Conservation (phyloP, 2,888 invertebrate species). For the Barypeithes pellucidus region DNA sequence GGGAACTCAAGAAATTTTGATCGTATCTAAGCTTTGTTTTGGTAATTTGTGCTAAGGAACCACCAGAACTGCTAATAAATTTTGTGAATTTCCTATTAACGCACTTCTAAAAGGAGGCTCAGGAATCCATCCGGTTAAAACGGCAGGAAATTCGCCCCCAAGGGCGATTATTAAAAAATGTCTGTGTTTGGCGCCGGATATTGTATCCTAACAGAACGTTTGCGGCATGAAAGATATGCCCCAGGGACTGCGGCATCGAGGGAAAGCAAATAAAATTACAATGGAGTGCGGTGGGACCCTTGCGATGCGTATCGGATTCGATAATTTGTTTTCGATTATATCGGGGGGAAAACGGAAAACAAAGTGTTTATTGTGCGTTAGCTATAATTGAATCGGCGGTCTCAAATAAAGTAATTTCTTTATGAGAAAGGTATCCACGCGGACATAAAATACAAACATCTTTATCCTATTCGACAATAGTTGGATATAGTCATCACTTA, state of each 20-base stretch:
- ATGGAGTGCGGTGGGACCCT: slow-evolving; percentile 34
- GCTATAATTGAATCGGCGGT: neutral
- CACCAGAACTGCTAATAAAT: no score
- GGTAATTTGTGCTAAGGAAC: no score
- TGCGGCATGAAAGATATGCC: slow-evolving; percentile 52
- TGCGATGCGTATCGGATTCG: slow-evolving; percentile 29
- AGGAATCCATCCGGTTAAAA: neutral
- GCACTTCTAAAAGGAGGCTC: no score
- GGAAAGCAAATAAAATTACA: slow-evolving; percentile 51
- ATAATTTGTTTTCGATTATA: slow-evolving; percentile 34
- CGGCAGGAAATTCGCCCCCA: slow-evolving; percentile 63
- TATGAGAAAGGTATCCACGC: neutral
- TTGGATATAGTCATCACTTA: no score
- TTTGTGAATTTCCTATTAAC: no score
- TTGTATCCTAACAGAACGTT: slow-evolving; percentile 65
- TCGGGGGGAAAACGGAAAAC: slow-evolving; percentile 1
- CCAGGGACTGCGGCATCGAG: slow-evolving; percentile 41
- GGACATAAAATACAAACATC: neutral
- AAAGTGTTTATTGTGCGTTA: slow-evolving; percentile 12
- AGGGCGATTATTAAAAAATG: slow-evolving; percentile 67
- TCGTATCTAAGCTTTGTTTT: no score
- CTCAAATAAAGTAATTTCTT: neutral
- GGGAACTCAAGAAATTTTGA: no score
- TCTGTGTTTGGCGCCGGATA: slow-evolving; percentile 70
- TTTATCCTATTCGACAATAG: no score